Evolutionary conservation across 2,888 invertebrate genomes (phyloP), one percentile per base, ranked within the genome.

Genomic region (Coenonympha arcania): DNA sequence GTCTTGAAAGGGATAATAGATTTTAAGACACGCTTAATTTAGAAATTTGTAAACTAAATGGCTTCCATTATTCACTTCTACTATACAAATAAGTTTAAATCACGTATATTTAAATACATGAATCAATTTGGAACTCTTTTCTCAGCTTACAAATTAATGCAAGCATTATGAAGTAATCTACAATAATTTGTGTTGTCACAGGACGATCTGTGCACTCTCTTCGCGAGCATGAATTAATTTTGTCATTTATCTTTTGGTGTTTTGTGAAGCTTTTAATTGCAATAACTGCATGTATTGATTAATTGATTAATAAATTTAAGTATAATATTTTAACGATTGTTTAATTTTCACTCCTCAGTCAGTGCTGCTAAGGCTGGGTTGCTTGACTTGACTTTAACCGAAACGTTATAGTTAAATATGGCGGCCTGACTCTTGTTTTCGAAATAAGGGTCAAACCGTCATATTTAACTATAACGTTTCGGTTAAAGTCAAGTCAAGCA

Each of bases 291-390:
- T 79, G 83, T 79, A 79, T 77, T 74, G 73, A 78, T 74, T 75
- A 79, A 82, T 83, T 75, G 75, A 78, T 73, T 74, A 85, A 83
- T 85, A 85, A 85, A 85, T 85, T 85, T 85, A 85, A 85, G 85
- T 85, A 81, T 78, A 85, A 83, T 79, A 71, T 67, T 82, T 79
- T 76, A 76, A 66, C 13, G 44, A 39, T 66, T 37, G 81, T 85
- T 85, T 85, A 61, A 82, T 84, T 85, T 76, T 33, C 37, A n/a
- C n/a, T n/a, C n/a, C n/a, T n/a, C n/a, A n/a, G n/a, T n/a, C n/a
- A n/a, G n/a, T n/a, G n/a, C n/a, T n/a, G n/a, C n/a, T n/a, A n/a
- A n/a, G n/a, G n/a, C n/a, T n/a, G n/a, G n/a, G n/a, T n/a, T n/a
- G n/a, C n/a, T n/a, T n/a, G n/a, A n/a, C n/a, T n/a, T n/a, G n/a